phyloP scores from a whole-genome alignment of 2,797 vertebrate genomes.

The Leptoclinus maculatus region DNA sequence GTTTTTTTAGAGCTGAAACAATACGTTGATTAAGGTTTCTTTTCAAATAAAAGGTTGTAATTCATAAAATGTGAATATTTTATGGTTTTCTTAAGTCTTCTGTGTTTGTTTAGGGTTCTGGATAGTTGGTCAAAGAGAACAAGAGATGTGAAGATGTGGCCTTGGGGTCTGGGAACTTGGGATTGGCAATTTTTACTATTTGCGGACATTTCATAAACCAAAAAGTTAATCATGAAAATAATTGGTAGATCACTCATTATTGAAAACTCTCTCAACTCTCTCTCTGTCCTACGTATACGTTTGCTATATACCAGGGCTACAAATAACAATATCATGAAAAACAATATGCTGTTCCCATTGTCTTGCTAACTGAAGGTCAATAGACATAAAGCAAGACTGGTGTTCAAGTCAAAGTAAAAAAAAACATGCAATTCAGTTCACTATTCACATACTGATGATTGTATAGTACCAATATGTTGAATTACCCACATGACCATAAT shows the following conservation, averaged over 20 bases:
- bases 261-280: neutral
- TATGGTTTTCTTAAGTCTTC: neutral
- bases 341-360: neutral
- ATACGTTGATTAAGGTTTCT: neutral
- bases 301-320: neutral
- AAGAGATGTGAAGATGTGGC: neutral
- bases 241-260: neutral
- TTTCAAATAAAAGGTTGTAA: neutral
- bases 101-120: neutral
- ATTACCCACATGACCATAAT: neutral
- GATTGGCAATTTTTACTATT: neutral
- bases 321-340: too few species aligned
- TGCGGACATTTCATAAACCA: neutral
- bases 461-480: neutral
- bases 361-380: too few species aligned
- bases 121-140: neutral
- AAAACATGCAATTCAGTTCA: too few species aligned
- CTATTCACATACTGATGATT: too few species aligned
- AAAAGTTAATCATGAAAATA: neutral
- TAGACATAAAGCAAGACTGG: too few species aligned
- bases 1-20: neutral
- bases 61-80: neutral
- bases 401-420: too few species aligned
- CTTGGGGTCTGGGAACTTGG: neutral
- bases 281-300: neutral